Conservation (phyloP, 2,888 invertebrate species). For the Tipula vernalis region DNA sequence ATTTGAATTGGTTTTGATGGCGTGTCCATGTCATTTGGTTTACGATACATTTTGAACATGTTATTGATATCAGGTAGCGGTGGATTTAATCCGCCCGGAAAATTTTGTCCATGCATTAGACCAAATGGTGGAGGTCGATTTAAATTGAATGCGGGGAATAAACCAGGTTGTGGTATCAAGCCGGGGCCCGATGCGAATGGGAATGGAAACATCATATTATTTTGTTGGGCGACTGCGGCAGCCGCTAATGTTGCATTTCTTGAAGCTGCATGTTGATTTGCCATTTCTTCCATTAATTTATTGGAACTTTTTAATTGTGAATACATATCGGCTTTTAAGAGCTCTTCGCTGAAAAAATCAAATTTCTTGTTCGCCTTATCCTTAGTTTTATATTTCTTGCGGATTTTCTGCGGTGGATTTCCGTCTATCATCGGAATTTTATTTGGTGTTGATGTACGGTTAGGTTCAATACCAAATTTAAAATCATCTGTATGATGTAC, state of each 20-base stretch:
- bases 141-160: constrained; percentile 32
- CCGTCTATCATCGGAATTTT: neutral
- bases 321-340: neutral
- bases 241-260: constrained; percentile 22
- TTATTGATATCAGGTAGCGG: neutral
- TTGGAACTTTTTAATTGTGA: neutral
- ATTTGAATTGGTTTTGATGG: constrained; percentile 13
- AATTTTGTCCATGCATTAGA: neutral
- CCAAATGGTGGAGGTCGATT: neutral
- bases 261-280: constrained; percentile 28
- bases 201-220: constrained; percentile 27
- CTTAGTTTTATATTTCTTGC: constrained; percentile 6
- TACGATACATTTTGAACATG: neutral
- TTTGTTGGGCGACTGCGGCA: constrained; percentile 30
- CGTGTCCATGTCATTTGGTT: neutral
- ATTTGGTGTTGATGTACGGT: neutral
- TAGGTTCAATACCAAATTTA: neutral
- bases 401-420: neutral
- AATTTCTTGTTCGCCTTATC: neutral
- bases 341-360: neutral
- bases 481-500: neutral
- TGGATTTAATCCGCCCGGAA: neutral
- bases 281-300: constrained; percentile 16
- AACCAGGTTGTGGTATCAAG: constrained; percentile 41
- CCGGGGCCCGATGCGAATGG: constrained; percentile 41